phyloP scores from a whole-genome alignment of 2,888 invertebrate species.

The Chirona hameri region DNA sequence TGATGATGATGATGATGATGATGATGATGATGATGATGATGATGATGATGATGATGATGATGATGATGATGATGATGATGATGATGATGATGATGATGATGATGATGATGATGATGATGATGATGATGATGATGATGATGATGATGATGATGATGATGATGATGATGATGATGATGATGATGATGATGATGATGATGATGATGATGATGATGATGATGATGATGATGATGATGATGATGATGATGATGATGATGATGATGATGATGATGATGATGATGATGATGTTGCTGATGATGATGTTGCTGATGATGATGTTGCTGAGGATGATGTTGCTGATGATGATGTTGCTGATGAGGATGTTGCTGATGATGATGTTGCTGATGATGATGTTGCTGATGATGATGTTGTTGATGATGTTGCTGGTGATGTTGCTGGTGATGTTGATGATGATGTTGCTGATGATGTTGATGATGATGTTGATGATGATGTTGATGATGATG shows the following conservation, averaged over 20 bases:
- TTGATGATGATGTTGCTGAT: too few relatives aligned
- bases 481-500: too few relatives aligned
- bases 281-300: too few relatives aligned
- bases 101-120: conserved; percentile 5
- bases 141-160: conserved; percentile 22
- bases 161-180: conserved; percentile 22
- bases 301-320: too few relatives aligned
- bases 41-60: conserved; percentile 22
- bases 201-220: conserved; percentile 22
- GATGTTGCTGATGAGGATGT: too few relatives aligned
- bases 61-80: conserved; percentile 22
- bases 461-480: conserved; percentile 1
- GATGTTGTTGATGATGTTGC: conserved; percentile 5
- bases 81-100: conserved; percentile 22
- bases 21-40: conserved; percentile 22
- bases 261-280: too few relatives aligned
- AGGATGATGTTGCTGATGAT: too few relatives aligned
- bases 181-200: conserved; percentile 22
- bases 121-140: conserved; percentile 10
- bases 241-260: conserved; percentile 4
- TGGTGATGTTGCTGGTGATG: too few relatives aligned
- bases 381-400: too few relatives aligned
- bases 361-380: too few relatives aligned
- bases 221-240: conserved; percentile 22
- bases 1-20: conserved; percentile 22